Percentiles rank a stretch among this genome's conserved stretches.
Conservation (phyloP, 2,113 vertebrate species). For the Ceyx margarethae region DNA sequence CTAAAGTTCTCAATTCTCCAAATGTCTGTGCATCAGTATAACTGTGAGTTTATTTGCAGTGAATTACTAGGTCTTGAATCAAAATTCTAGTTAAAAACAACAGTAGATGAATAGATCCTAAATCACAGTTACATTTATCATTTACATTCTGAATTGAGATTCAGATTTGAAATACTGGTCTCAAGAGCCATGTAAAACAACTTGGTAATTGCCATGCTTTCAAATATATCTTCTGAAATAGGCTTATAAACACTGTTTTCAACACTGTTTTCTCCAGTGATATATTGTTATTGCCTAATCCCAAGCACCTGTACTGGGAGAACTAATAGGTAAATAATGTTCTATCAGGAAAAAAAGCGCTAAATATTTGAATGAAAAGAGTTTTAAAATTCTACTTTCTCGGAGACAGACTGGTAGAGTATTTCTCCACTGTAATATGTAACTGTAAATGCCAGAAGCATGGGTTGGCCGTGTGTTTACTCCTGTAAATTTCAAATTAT, state of each 20-base stretch:
- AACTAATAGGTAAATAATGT: background rate
- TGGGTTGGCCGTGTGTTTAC: background rate
- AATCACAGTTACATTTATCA: background rate
- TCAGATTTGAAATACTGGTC: background rate
- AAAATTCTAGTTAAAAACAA: background rate
- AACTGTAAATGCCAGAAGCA: background rate
- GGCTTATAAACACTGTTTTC: background rate
- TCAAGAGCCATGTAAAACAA: background rate
- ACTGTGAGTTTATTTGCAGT: background rate
- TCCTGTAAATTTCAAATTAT: conserved; percentile 12
- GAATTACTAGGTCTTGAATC: background rate
- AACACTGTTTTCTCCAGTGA: background rate
- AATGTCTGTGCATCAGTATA: background rate
- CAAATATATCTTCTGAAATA: background rate
- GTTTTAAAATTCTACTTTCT: background rate
- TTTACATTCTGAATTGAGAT: background rate
- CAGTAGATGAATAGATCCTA: background rate
- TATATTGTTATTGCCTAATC: background rate
- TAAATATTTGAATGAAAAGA: background rate
- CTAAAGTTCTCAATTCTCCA: background rate
- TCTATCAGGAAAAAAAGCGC: background rate
- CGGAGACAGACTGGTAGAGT: background rate
- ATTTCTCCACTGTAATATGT: background rate
- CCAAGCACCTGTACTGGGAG: background rate
- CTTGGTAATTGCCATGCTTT: background rate